Conservation (phyloP, 2,888 invertebrate genomes). For the Neoitamus cyanurus region DNA sequence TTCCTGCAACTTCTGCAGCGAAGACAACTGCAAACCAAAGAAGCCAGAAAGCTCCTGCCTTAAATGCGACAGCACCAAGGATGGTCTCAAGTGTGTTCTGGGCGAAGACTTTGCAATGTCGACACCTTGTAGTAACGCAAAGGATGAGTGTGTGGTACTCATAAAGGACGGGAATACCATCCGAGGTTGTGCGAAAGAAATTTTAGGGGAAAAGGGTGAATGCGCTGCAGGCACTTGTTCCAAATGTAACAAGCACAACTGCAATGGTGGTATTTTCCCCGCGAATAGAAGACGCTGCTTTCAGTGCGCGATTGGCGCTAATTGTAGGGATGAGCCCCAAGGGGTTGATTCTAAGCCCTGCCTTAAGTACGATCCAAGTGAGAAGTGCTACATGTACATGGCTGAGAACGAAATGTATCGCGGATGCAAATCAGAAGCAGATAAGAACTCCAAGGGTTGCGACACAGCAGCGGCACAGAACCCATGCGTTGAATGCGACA, state of each 20-base stretch:
- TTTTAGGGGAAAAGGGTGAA: background rate
- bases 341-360: conserved; percentile 49
- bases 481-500: conserved; percentile 55
- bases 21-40: background rate
- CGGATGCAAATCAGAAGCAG: conserved; percentile 57
- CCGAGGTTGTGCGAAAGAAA: background rate
- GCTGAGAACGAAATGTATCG: conserved; percentile 53
- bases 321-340: background rate
- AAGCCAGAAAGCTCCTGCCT: background rate
- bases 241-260: conserved; percentile 39
- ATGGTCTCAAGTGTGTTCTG: background rate
- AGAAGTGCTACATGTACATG: conserved; percentile 58
- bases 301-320: conserved; percentile 55
- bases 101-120: background rate
- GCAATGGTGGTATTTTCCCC: conserved; percentile 60
- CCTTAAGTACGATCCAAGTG: conserved; percentile 32
- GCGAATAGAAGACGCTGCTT: conserved; percentile 58
- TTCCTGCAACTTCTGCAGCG: conserved; percentile 9
- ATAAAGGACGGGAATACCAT: background rate
- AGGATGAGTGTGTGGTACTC: background rate
- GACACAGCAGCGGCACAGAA: too few species aligned
- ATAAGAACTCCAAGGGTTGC: conserved; percentile 51
- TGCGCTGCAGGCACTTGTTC: background rate
- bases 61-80: background rate
- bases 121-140: background rate